Evolutionary conservation across 2,888 invertebrate species (phyloP).

Genomic region (Brachynemurus nebulosus): DNA sequence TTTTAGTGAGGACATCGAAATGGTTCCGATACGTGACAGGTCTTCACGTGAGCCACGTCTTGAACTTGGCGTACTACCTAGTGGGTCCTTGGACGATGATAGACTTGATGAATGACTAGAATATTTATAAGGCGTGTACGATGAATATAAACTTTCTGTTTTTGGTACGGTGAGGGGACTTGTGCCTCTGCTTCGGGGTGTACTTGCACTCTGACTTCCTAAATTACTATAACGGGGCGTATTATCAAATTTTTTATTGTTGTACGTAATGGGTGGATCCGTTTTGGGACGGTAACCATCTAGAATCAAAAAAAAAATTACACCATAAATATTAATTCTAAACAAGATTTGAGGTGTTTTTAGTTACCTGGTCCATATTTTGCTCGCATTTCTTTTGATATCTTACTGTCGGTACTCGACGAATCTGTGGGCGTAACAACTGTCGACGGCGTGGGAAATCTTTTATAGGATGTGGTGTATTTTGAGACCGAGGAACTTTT

Average conservation of each 20-base stretch:
- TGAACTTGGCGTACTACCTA: background rate
- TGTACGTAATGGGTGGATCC: constrained; percentile 1
- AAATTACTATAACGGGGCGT: background rate
- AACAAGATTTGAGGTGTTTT: background rate
- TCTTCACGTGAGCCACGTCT: constrained; percentile 8
- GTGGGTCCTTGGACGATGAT: background rate
- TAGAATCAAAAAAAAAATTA: background rate
- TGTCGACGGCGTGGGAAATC: background rate
- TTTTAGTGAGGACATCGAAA: background rate
- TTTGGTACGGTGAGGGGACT: constrained; percentile 6
- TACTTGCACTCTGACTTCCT: background rate
- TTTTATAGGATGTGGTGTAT: background rate
- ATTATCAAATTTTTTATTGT: background rate
- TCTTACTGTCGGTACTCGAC: background rate
- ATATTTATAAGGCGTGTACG: constrained; percentile 2
- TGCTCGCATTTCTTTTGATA: constrained; percentile 6
- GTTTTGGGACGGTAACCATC: constrained; percentile 2
- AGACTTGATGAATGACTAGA: background rate
- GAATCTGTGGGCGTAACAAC: background rate
- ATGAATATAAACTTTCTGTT: constrained; percentile 1
- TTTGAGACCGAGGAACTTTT: background rate
- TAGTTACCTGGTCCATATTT: constrained; percentile 7
- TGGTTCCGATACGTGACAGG: constrained; percentile 4
- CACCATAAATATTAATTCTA: background rate
- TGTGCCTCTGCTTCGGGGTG: constrained; percentile 4